phyloP scores from a whole-genome alignment of 2,888 invertebrate species.

The Megalurothrips usitatus region DNA sequence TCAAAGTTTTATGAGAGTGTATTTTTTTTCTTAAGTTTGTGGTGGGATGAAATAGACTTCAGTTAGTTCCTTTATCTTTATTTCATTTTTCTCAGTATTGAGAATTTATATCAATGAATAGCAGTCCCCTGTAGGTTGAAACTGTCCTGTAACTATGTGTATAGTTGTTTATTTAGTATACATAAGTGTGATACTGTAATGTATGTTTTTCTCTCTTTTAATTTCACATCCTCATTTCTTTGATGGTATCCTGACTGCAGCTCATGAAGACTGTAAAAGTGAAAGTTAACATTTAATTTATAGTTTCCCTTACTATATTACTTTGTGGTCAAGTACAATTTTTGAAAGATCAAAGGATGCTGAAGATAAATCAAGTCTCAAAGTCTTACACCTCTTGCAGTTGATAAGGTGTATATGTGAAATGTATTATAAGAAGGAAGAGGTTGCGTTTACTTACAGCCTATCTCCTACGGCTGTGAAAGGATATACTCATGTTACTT shows the following conservation, averaged over 20 bases:
- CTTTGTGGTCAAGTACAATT: too few species aligned
- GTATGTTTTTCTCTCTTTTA: constrained; percentile 31
- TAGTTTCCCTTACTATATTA: too few species aligned
- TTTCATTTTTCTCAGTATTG: neutral
- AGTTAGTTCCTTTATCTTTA: constrained; percentile 31
- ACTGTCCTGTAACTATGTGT: neutral
- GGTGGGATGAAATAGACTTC: too few species aligned
- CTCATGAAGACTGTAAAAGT: neutral
- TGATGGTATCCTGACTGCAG: constrained; percentile 13
- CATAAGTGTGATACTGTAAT: neutral
- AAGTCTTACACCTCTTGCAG: too few species aligned
- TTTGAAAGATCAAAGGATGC: too few species aligned
- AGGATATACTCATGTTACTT: neutral
- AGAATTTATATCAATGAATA: neutral
- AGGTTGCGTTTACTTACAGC: neutral
- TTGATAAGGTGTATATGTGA: too few species aligned
- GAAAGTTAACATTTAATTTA: neutral
- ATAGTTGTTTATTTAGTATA: too few species aligned
- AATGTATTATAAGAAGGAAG: neutral
- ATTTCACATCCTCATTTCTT: constrained; percentile 30
- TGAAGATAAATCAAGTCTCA: too few species aligned
- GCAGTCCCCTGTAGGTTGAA: neutral
- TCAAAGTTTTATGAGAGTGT: constrained; percentile 27
- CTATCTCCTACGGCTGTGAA: constrained; percentile 1
- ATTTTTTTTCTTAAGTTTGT: constrained; percentile 32